Conservation (phyloP, 1,140 invertebrate genomes). For the Chlorops oryzae region DNA sequence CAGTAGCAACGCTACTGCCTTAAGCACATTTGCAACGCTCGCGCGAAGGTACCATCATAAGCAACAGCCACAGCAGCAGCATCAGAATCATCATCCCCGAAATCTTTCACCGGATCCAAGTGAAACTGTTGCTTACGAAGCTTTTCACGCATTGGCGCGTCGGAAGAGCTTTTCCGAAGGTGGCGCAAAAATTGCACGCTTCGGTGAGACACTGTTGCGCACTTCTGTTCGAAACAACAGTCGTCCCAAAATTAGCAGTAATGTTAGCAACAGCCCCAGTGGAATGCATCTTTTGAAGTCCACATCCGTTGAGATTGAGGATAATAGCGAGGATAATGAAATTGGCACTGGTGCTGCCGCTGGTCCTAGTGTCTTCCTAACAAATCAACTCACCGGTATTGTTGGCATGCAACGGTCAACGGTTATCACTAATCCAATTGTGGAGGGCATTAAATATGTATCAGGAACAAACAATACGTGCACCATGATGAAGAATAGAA, state of each 20-base stretch:
- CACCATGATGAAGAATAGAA: too few species aligned
- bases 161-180: constrained; percentile 35
- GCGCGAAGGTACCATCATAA: constrained; percentile 20
- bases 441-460: not conserved
- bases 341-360: too few species aligned
- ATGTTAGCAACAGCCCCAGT: constrained; percentile 7
- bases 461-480: too few species aligned
- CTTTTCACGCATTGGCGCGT: constrained; percentile 28
- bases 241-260: not conserved
- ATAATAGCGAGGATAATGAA: too few species aligned
- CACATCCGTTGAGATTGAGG: not conserved
- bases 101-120: not conserved
- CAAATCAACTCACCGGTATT: too few species aligned
- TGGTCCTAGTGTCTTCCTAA: too few species aligned
- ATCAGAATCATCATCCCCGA: constrained; percentile 4
- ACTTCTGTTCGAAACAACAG: not conserved
- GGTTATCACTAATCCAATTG: not conserved
- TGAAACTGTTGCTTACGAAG: constrained; percentile 46
- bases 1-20: constrained; percentile 10
- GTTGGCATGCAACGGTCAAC: not conserved
- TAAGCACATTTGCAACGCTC: not conserved
- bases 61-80: constrained; percentile 17
- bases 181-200: constrained; percentile 2
- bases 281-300: constrained; percentile 4
- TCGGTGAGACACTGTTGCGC: not conserved